Evolutionary conservation across 2,797 vertebrate species (phyloP), one percentile per base, ranked within the genome.

Genomic region (Tragopan temminckii): DNA sequence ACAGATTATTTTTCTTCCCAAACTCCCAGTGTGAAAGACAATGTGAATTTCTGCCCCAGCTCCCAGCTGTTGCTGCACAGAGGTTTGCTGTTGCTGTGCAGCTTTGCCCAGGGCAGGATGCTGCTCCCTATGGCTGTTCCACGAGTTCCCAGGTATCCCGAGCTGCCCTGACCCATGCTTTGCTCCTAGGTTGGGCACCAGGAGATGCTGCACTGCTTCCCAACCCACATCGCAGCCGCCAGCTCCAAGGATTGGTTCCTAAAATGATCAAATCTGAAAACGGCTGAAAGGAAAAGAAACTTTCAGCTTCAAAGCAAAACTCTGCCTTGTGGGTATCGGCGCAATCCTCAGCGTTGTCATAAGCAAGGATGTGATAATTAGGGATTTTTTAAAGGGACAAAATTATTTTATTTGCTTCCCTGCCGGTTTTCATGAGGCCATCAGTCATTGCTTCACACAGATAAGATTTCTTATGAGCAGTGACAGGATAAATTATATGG

Each of bases 401-500:
- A 98, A 97, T 97, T 96, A 96, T 97, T 98, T 98, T 97, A 97
- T 97, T 98, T 98, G 97, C 97, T 97, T 97, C 94, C 87, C 89
- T 97, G 97, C 96, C 94, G 94, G 96, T 96, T 97, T 97, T 96
- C 96, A 95, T 96, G 95, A 96, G 97, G 72, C 95, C 95, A 96
- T 98, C 97, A 97, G 95, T 98, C 97, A 97, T 95, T 94, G 93
- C 89, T 88, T 91, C 19, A 93, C 84, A 79, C 78, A 96, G 95
- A 96, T 92, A 96, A 96, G 95, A 96, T 97, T 97, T 97, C 97
- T 97, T 97, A 94, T 96, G 95, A 91, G 96, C 97, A 74, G 91
- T 97, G 97, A 98, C 97, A 98, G 97, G 97, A 96, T 97, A 98
- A 97, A 98, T 98, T 97, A 97, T 96, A 97, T 93, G 97, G 97